phyloP scores from a whole-genome alignment of 2,797 vertebrate genomes.

The Enteromius thamalakanensis region DNA sequence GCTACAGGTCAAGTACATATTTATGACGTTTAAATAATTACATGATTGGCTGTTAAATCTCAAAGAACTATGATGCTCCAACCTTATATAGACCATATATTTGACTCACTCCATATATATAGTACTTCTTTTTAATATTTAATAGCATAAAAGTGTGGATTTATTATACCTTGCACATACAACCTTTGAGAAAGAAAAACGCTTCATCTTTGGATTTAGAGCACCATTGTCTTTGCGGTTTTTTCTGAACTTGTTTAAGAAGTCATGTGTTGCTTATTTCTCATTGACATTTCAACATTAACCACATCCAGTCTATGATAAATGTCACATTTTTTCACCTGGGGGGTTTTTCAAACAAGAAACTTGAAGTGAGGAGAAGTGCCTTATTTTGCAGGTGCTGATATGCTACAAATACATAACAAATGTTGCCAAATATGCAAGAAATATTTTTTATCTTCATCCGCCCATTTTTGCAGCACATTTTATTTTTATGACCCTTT shows the following conservation, averaged over 20 bases:
- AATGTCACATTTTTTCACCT: constrained; percentile 52
- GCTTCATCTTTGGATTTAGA: constrained; percentile 48
- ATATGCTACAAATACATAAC: neutral
- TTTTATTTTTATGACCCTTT: neutral
- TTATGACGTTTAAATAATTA: neutral
- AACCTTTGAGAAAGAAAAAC: constrained; percentile 31
- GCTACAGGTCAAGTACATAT: neutral
- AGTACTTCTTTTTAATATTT: neutral
- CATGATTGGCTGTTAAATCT: neutral
- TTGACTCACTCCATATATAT: neutral
- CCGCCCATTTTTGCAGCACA: neutral
- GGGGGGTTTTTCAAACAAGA: constrained; percentile 48
- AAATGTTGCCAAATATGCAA: neutral
- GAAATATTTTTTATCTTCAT: neutral
- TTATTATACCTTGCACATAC: neutral
- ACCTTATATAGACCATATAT: neutral
- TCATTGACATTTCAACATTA: constrained; percentile 56
- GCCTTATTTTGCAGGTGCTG: constrained; percentile 16
- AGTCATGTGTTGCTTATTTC: constrained; percentile 44
- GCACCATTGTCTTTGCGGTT: constrained; percentile 49
- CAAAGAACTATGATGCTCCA: neutral
- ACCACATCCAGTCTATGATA: constrained; percentile 55
- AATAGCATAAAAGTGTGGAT: neutral
- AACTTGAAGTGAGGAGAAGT: constrained; percentile 30
- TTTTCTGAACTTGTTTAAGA: constrained; percentile 42